Percentiles rank a stretch among this genome's conserved stretches.
Conservation (phyloP, 2,888 invertebrate species). For the Thumatha senex region DNA sequence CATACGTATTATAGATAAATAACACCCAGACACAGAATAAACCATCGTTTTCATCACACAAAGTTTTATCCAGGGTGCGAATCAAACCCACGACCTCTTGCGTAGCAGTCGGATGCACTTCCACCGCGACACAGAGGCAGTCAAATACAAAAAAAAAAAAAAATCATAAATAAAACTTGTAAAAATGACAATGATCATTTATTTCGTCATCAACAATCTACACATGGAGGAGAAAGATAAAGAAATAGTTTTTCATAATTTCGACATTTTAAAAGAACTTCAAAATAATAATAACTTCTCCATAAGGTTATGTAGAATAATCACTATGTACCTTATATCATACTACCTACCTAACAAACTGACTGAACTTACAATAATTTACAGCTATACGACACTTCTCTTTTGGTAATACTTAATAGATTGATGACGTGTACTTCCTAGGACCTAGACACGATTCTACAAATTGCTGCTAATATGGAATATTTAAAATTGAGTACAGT, state of each 20-base stretch:
- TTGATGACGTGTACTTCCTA: not conserved
- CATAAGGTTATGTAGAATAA: constrained; percentile 29
- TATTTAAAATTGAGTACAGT: too few species aligned
- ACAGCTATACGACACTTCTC: constrained; percentile 15
- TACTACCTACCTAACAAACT: constrained; percentile 21
- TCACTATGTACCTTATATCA: constrained; percentile 22
- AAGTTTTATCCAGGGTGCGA: too few species aligned
- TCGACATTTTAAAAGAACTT: constrained; percentile 24
- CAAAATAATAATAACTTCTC: constrained; percentile 29
- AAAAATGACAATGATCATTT: constrained; percentile 45
- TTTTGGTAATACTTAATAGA: constrained; percentile 22
- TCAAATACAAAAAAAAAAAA: too few species aligned
- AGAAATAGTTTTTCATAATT: constrained; percentile 11
- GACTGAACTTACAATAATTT: constrained; percentile 33
- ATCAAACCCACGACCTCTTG: too few species aligned
- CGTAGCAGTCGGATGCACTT: too few species aligned
- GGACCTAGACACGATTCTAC: too few species aligned
- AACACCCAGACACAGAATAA: too few species aligned
- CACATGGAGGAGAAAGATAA: constrained; percentile 17
- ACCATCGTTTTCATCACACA: too few species aligned
- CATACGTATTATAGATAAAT: too few species aligned
- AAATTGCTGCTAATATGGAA: too few species aligned
- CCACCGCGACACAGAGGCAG: too few species aligned
- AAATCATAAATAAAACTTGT: constrained; percentile 66
- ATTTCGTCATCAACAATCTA: constrained; percentile 42